Evolutionary conservation across 1,140 invertebrate species (phyloP), one percentile per base, ranked within the genome.

Genomic region (Chironomus striatipennis): DNA sequence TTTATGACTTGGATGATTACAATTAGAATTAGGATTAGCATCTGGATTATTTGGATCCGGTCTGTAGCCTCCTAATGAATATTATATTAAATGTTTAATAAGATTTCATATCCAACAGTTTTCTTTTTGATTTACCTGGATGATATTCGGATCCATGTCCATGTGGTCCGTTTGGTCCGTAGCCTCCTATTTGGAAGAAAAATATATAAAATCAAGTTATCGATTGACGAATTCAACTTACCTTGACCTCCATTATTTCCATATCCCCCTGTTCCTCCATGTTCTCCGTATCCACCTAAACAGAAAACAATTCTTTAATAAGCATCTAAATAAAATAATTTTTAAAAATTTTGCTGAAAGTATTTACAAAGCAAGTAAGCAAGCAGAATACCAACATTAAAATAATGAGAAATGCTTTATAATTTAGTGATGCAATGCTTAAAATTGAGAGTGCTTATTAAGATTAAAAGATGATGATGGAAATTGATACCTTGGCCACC

Each of bases 31-130:
- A 24, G 74, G 74, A 18, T 17, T 70, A 18, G 65, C 15, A 20
- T 76, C 77, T 42, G 74, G 74, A 18, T 17, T 70, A 18, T 70
- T 18, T 0, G 65, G 65, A 75, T 76, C 47, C n/a, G 47, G 47
- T n/a, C n/a, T n/a, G 15, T 57, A 15, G n/a, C 12, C n/a, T 12
- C 47, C 47, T 57, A 57, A n/a, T n/a, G 5, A 12, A 57, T 0
- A 57, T 4, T 47, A 43, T 10, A 43, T 47, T 47, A 2, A 47
- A 10, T 3, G 7, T 47, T 47, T 47, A 47, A 1, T 47, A 15
- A 47, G 7, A 10, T 10, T 47, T 10, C 8, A 3, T 15, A 47
- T 47, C 15, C 8, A 8, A 47, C 2, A 47, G 15, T 47, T 47
- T 47, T 47, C 7, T 47, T 9, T 47, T 8, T 47, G 8, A n/a